Evolutionary conservation across 2,113 vertebrate species (phyloP), one percentile per base, ranked within the genome.

Genomic region (Tragelaphus imberbis): DNA sequence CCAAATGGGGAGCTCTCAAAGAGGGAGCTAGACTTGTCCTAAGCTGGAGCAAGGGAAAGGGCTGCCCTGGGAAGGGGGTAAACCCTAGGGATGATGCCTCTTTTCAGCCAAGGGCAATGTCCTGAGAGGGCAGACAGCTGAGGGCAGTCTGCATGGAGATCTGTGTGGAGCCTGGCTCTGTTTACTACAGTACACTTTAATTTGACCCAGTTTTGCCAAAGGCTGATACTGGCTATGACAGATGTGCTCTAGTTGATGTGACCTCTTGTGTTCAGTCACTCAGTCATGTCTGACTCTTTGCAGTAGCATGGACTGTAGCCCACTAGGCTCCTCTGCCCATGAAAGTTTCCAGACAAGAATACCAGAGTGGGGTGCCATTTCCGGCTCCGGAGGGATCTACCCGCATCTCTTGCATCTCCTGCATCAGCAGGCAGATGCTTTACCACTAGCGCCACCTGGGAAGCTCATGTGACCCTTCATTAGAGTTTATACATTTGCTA

Each of bases 361-460:
- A 77, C 40, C 23, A 27, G 71, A 27, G 71, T 44, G 71, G 71
- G 71, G 71, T 77, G 36, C 71, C 23, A 27, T 27, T 77, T 77
- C 71, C 71, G 14, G 40, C 71, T 77, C 71, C 23, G 27, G 71
- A 44, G 40, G 40, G 23, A 44, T 44, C 71, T 44, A 77, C 23
- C 6, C 11, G 0, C 36, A 15, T 7, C 12, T 77, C 30, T 77
- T 44, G 23, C 0, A 0, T 77, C 40, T 77, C 23, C 40, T 40
- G 40, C 40, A 44, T 44, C 71, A 77, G 71, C 71, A 44, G 23
- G 40, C 71, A 44, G 71, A 44, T 2, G 36, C 40, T 77, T 77
- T 27, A 77, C 11, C 40, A 77, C 36, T 44, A 27, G 40, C 2
- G 6, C 40, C 71, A 44, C 40, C 71, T 77, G 71, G 40, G 40